phyloP scores from a whole-genome alignment of 2,113 vertebrate genomes.

The Ptilonorhynchus violaceus region DNA sequence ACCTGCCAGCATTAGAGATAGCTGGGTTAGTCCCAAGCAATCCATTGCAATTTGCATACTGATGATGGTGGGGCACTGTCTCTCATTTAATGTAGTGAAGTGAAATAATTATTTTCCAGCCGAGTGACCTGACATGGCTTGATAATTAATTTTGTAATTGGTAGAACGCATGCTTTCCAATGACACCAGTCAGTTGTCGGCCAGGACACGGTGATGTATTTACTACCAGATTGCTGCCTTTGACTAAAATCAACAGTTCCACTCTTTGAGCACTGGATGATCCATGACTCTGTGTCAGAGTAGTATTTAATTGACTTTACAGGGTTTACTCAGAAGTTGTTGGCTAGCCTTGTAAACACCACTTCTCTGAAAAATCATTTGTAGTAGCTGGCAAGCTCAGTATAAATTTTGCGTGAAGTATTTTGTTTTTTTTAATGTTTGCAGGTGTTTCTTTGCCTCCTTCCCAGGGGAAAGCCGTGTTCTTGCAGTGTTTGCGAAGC shows the following conservation, averaged over 20 bases:
- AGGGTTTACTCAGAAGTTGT: not conserved
- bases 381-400: not conserved
- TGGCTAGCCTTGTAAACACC: not conserved
- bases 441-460: not conserved
- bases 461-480: not conserved
- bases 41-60: conserved; percentile 27
- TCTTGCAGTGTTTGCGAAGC: not conserved
- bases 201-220: not conserved
- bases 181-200: not conserved
- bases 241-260: not conserved
- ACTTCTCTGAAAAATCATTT: not conserved
- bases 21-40: not conserved
- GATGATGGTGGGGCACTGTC: not conserved
- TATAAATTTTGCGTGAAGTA: not conserved
- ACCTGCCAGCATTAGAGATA: conserved; percentile 3
- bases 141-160: conserved; percentile 46
- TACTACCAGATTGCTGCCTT: not conserved
- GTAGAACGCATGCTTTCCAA: not conserved
- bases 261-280: not conserved
- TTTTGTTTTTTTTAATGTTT: not conserved
- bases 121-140: conserved; percentile 6
- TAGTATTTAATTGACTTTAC: not conserved
- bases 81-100: not conserved
- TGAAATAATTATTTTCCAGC: conserved; percentile 58
- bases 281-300: not conserved